phyloP scores from a whole-genome alignment of 2,113 vertebrate species.

The Lepus europaeus region DNA sequence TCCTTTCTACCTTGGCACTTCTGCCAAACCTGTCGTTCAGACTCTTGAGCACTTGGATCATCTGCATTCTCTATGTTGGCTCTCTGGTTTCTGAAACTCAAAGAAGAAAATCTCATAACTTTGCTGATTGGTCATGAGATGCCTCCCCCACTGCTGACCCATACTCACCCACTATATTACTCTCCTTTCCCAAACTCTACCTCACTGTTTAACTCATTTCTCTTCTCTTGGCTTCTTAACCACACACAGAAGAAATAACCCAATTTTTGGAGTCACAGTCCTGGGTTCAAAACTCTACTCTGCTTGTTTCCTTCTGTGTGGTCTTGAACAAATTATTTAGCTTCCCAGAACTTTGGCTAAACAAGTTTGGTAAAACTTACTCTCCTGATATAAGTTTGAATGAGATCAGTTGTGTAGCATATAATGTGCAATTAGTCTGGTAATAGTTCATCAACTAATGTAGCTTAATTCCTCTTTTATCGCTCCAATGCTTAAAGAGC shows the following conservation, averaged over 20 bases:
- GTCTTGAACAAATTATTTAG: background rate
- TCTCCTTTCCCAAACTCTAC: background rate
- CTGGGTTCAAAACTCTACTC: background rate
- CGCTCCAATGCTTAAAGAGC: background rate
- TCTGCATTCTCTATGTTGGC: background rate
- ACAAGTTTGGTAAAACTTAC: background rate
- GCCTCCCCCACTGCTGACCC: too few relatives aligned
- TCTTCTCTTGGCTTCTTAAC: background rate
- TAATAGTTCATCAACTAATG: background rate
- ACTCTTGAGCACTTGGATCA: background rate
- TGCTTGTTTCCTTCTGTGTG: background rate
- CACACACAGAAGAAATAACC: background rate
- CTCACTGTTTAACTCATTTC: background rate
- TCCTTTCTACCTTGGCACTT: background rate
- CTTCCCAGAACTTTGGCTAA: background rate
- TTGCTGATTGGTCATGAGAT: background rate
- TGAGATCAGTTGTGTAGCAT: background rate
- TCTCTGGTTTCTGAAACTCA: background rate
- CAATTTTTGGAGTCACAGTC: background rate
- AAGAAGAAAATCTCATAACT: background rate
- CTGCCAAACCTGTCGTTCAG: rapidly evolving
- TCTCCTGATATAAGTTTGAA: background rate
- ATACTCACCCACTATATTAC: background rate
- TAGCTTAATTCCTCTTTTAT: background rate
- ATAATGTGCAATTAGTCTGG: background rate